A percentile compares a stretch with the other conserved stretches of the same genome.
These are phyloP conservation scores for Tricholauxania praeusta DNA, from an alignment of 2,888 invertebrate genomes.

Conservation along the genomic window DNA sequence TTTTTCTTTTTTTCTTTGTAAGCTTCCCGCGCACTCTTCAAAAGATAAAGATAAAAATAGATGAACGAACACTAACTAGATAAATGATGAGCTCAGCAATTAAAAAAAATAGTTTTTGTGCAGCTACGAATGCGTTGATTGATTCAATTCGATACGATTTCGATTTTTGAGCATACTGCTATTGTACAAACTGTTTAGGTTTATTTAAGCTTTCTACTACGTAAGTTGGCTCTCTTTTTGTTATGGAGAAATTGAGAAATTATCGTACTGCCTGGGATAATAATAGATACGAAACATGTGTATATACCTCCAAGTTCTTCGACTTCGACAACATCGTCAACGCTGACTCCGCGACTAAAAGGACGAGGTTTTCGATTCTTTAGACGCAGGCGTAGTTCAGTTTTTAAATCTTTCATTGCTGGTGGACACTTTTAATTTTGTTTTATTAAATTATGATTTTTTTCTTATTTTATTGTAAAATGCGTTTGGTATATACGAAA, in stretches of 20 bases:
- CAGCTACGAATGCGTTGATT: too few relatives aligned
- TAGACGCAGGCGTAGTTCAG: constrained; percentile 57
- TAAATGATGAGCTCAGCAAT: neutral
- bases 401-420: constrained; percentile 56
- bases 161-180: too few relatives aligned
- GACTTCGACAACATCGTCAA: constrained; percentile 48
- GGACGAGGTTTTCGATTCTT: constrained; percentile 58
- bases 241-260: neutral
- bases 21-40: neutral
- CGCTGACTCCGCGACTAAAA: constrained; percentile 57
- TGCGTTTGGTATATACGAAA: neutral
- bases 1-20: neutral
- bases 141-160: too few relatives aligned
- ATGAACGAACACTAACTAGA: neutral
- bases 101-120: neutral
- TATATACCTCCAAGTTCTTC: constrained; percentile 6
- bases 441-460: neutral
- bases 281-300: neutral
- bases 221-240: neutral
- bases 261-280: too few relatives aligned
- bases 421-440: neutral
- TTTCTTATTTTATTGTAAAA: neutral
- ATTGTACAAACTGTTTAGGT: neutral
- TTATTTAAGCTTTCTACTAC: neutral
- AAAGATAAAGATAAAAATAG: neutral